Base-by-base conservation (phyloP, 2,797 vertebrate genomes). In the Pelodytes ibericus region DNA sequence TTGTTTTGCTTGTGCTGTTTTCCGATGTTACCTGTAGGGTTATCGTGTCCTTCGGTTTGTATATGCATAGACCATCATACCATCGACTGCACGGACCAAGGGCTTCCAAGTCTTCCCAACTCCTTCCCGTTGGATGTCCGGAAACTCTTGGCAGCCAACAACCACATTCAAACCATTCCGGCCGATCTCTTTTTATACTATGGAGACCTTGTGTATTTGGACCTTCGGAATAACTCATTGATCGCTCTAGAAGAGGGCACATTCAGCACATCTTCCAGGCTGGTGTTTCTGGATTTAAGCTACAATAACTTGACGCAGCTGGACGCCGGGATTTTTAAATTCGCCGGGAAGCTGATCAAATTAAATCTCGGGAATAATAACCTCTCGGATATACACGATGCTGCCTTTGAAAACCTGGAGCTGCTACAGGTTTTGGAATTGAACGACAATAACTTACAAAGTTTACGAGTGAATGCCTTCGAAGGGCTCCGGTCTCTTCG, bases 251-350 rank as follows among this genome's bases (percentile, higher is more conserved):
- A 95, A 83, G 94, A 92, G 3, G 96, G 96, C 74, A 96, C 96
- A 9, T 95, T 99, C 82, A 94, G 95, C 89, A 95, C 94, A 72
- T 96, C 95, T 1, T 94, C 94, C 86, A 94, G 95, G 82, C 92
- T 99, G 83, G 95, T 97, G 74, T 98, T 96, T 83, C 88, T 99
- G 33, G 97, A 99, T 85, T 87, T 99, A 64, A 96, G 96, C 85
- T 95, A 95, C 92, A 99, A 99, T 83, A 96, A 98, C 86, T 86
- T 99, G 88, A 98, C 94, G 0, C 95, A 95, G 88, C 95, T 99
- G 80, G 93, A 93, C 0, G 94, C 94, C 53, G 95, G 96, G 44
- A 92, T 89, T 24, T 99, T 99, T 81, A 94, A 91, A 80, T 94
- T 96, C 29, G 95, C 96, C 1, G 94, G 92, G 18, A 94, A 94